Evolutionary conservation across 2,113 vertebrate species (phyloP), one percentile per base, ranked within the genome.

Genomic region (Suncus etruscus): DNA sequence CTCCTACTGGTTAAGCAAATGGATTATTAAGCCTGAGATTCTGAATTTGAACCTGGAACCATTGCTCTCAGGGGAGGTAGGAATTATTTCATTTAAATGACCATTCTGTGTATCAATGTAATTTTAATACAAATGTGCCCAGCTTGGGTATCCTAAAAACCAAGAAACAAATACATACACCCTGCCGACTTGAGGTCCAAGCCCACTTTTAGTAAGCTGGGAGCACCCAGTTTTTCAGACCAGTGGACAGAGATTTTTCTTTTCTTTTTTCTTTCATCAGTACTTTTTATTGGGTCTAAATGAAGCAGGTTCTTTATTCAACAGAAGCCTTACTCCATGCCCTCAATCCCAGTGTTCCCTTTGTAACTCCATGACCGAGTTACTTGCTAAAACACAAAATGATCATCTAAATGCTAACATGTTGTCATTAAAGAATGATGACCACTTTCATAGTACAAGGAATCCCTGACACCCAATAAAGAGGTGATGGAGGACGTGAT

Each of bases 371-470:
- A 70, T 90, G 90, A 80, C 82, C 54, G 0, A 32, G 85, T 84
- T 39, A 69, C 94, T 78, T 29, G 79, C 22, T 68, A 50, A 51
- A 94, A 92, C 86, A 83, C 92, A 92, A 87, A 95, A 90, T 16
- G 39, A 87, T 88, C 14, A 90, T 85, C 86, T 94, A 94, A 94
- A 92, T 76, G 91, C 90, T 96, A 96, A 91, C 86, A 87, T 87
- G 75, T 80, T 81, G 25, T 75, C 86, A 91, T 95, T 88, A 95
- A 97, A 94, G 95, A 97, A 80, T 48, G 79, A 97, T 90, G 92
- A 84, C 66, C 91, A 16, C 86, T 96, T 93, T 92, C 94, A 82
- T 95, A 96, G 94, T 65, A 92, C 88, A 93, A 94, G 84, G 0
- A 32, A 86, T 86, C 66, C 63, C 29, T 12, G 69, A 88, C 81